phyloP scores from a whole-genome alignment of 2,888 invertebrate species.

The Eristalinus aeneus region DNA sequence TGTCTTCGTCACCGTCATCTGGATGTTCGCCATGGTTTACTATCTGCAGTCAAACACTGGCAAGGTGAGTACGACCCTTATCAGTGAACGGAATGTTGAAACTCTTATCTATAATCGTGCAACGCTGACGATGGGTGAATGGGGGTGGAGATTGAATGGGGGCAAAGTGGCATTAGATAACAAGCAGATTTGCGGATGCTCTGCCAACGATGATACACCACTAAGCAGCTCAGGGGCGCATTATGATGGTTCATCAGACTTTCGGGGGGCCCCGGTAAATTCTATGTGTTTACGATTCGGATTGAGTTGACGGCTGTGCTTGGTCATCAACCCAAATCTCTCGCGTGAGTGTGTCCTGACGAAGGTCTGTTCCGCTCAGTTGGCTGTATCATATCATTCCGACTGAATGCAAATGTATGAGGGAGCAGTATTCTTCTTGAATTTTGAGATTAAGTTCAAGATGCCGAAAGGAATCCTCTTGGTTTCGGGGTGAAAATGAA shows the following conservation, averaged over 20 bases:
- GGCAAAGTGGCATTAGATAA: not conserved
- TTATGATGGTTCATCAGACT: not conserved
- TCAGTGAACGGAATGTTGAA: not conserved
- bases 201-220: no score
- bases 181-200: not conserved
- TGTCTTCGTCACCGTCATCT: conserved; percentile 79
- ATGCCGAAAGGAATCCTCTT: no score
- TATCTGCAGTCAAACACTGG: conserved; percentile 80
- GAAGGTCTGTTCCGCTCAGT: no score
- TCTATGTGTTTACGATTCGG: no score
- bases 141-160: not conserved
- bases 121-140: not conserved
- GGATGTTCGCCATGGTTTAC: conserved; percentile 81
- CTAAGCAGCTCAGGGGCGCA: not conserved
- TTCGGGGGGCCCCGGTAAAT: not conserved
- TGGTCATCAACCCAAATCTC: no score
- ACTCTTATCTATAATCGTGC: not conserved
- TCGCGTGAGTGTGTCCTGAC: no score
- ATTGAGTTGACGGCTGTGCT: no score
- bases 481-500: no score
- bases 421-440: no score
- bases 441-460: no score
- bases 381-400: no score
- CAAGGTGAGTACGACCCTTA: conserved; percentile 76
- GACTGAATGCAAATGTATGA: no score